phyloP scores from a whole-genome alignment of 1,140 invertebrate species.

The Polypedilum pembai region DNA sequence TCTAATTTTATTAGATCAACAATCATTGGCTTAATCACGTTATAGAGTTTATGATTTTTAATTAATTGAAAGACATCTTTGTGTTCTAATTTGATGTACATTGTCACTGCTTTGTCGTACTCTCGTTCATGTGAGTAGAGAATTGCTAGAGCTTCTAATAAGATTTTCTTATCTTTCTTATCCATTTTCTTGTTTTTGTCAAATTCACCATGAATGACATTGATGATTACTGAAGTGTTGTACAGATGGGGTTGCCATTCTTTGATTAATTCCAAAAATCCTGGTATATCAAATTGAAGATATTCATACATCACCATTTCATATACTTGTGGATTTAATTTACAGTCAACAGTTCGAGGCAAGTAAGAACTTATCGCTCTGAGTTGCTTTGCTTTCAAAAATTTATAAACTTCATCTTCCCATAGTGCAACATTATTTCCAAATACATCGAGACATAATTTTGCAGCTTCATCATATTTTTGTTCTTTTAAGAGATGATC shows the following conservation, averaged over 20 bases:
- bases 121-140: slow-evolving; percentile 84
- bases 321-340: slow-evolving; percentile 79
- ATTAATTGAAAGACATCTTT: slow-evolving; percentile 86
- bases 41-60: slow-evolving; percentile 70
- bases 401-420: slow-evolving; percentile 91
- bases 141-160: slow-evolving; percentile 83
- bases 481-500: slow-evolving; percentile 68
- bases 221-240: slow-evolving; percentile 76
- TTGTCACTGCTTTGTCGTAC: slow-evolving; percentile 86
- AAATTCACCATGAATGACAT: slow-evolving; percentile 71
- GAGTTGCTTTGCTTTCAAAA: slow-evolving; percentile 75
- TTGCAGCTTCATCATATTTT: slow-evolving; percentile 75
- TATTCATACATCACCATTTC: slow-evolving; percentile 94
- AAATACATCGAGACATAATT: slow-evolving; percentile 70
- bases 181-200: slow-evolving; percentile 39
- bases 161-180: slow-evolving; percentile 55
- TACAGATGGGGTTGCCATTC: slow-evolving; percentile 83
- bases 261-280: slow-evolving; percentile 80
- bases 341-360: slow-evolving; percentile 57
- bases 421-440: slow-evolving; percentile 80
- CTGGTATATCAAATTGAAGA: slow-evolving; percentile 74
- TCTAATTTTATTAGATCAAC: slow-evolving; percentile 86
- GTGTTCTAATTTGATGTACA: slow-evolving; percentile 81
- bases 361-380: slow-evolving; percentile 80
- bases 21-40: slow-evolving; percentile 78